phyloP scores from a whole-genome alignment of 2,888 invertebrate species.

The Cataglyphis albicans region DNA sequence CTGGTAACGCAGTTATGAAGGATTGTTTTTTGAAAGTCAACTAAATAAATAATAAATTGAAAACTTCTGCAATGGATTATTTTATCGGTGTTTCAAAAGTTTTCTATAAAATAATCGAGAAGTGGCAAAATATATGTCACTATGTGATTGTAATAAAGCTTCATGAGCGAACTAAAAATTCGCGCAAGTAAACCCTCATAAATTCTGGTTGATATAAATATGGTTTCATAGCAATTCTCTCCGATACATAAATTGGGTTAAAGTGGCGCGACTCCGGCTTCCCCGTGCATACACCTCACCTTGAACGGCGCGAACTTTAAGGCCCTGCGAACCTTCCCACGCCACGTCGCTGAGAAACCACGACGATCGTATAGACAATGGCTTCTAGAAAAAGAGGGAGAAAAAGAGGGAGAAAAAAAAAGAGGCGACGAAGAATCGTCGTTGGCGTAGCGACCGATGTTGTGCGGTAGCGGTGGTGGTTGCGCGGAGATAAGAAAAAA shows the following conservation, averaged over 20 bases:
- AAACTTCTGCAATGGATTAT: background rate
- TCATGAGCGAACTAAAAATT: conserved; percentile 5
- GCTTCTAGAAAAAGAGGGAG: conserved; percentile 67
- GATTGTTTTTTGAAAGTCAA: conserved; percentile 27
- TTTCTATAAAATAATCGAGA: background rate
- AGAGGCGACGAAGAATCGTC: conserved; percentile 61
- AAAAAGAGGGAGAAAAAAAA: conserved; percentile 48
- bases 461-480: conserved; percentile 29
- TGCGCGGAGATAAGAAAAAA: conserved; percentile 50
- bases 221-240: conserved; percentile 1
- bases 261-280: conserved; percentile 66
- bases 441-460: conserved; percentile 16
- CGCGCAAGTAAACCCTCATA: conserved; percentile 1
- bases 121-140: conserved; percentile 8
- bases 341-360: conserved; percentile 82
- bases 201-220: conserved; percentile 19
- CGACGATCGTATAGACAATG: conserved; percentile 83
- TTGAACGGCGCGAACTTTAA: conserved; percentile 81
- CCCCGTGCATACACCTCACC: conserved; percentile 56
- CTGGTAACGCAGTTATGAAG: conserved; percentile 15
- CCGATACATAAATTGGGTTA: conserved; percentile 78
- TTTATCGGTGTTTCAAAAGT: background rate
- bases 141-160: conserved; percentile 9
- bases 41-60: background rate
- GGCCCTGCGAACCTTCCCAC: conserved; percentile 86